These are phyloP conservation scores for Zaprionus nigranus DNA, from an alignment of 1,140 invertebrate genomes.

Conservation along the genomic window DNA sequence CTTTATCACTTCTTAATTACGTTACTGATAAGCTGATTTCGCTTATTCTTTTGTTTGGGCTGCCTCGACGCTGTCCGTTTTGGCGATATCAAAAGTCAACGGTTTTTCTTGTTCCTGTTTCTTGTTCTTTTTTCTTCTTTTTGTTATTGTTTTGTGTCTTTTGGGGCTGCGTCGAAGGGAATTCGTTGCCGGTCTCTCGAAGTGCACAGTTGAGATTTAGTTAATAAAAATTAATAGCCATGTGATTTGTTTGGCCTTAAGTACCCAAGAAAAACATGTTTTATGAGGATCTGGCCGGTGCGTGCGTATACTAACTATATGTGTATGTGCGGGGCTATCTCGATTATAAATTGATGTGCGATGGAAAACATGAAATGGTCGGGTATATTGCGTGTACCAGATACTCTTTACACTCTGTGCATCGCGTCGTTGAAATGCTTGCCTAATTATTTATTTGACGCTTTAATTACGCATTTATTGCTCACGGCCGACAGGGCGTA, in stretches of 20 bases:
- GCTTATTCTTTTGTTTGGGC: conserved; percentile 50
- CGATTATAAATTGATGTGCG: conserved; percentile 51
- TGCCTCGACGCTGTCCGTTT: conserved; percentile 32
- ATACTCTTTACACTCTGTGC: background rate
- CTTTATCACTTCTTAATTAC: conserved; percentile 80
- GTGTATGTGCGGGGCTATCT: conserved; percentile 14
- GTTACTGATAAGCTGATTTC: conserved; percentile 76
- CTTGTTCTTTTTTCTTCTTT: conserved; percentile 9
- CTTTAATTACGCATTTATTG: conserved; percentile 77
- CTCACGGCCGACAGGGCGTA: conserved; percentile 54
- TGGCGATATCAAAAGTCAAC: conserved; percentile 56
- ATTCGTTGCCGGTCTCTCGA: conserved; percentile 30
- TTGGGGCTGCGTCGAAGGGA: conserved; percentile 27
- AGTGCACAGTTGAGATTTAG: conserved; percentile 71
- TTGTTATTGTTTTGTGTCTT: conserved; percentile 35
- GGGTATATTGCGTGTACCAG: conserved; percentile 10
- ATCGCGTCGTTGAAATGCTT: conserved; percentile 36
- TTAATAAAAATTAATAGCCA: conserved; percentile 81
- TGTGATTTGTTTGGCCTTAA: conserved; percentile 76
- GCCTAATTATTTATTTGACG: conserved; percentile 74
- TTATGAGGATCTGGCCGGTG: conserved; percentile 26
- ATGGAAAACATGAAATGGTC: conserved; percentile 3
- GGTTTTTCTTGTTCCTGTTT: conserved; percentile 21
- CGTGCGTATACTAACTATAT: conserved; percentile 11
- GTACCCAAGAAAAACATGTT: conserved; percentile 50